Evolutionary conservation across 2,113 vertebrate species (phyloP), one percentile per base, ranked within the genome.

Genomic region (Perca flavescens): DNA sequence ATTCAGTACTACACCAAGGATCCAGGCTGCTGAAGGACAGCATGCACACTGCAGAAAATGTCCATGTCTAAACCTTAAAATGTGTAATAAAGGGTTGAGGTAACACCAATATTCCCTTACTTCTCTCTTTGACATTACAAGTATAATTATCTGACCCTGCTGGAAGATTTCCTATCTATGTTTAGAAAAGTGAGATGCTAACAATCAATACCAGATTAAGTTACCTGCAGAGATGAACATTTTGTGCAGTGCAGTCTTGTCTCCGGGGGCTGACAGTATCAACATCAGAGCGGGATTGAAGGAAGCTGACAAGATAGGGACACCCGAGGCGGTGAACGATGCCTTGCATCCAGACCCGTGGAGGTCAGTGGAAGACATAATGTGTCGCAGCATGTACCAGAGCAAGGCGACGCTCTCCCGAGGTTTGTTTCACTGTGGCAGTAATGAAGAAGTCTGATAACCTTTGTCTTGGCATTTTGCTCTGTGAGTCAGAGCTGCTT

Each of bases 391-490:
- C 65, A 11, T 58, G 61, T 67, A 50, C 53, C 3, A 71, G 62
- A 62, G 19, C 56, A 66, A 81, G 58, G 61, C 56, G 50, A 43
- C 13, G 15, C 57, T 86, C 72, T 76, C 79, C 68, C 40, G 78
- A 82, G 79, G 63, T 80, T 67, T 76, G 58, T 85, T 64, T 76
- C 71, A 68, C 73, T 61, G 54, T 82, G 86, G 74, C 81, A 58
- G 64, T 67, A 85, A 85, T 66, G 58, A 74, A 80, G 88, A 72
- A 77, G 73, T 76, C 83, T 12, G 69, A 89, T 92, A 74, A 91
- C 88, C 83, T 92, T 93, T 88, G 66, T 89, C 80, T 84, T 86
- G 88, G 88, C 87, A 91, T 88, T 88, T 84, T 73, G 81, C 74
- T 90, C 84, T 28, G 70, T 90, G 86, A 91, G 81, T 92, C 91